phyloP scores from a whole-genome alignment of 2,113 vertebrate genomes.

The Heterotis niloticus region DNA sequence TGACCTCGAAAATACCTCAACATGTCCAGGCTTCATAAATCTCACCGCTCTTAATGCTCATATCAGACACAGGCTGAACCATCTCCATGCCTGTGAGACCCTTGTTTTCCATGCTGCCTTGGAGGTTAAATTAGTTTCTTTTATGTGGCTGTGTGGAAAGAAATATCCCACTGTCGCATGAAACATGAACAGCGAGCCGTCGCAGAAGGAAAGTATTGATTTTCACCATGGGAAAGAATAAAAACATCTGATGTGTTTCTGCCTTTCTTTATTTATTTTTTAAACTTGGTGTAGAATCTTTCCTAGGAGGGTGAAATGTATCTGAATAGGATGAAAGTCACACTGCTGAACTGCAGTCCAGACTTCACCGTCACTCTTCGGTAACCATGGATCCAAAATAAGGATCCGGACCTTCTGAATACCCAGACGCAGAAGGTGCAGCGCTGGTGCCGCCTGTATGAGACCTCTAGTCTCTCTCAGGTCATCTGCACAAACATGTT shows the following conservation, averaged over 20 bases:
- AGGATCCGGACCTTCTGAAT: too few relatives aligned
- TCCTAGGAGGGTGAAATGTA: neutral
- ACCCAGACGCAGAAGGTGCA: too few relatives aligned
- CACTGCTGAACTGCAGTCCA: neutral
- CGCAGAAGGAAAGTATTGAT: neutral
- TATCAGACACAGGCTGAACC: neutral
- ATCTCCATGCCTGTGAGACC: neutral
- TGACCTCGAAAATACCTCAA: too few relatives aligned
- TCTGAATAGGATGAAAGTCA: neutral
- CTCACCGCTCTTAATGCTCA: too few relatives aligned
- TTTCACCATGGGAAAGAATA: neutral
- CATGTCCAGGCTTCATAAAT: too few relatives aligned
- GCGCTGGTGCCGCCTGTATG: too few relatives aligned
- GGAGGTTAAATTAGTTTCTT: conserved; percentile 17
- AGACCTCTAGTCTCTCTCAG: too few relatives aligned
- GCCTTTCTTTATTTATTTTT: neutral
- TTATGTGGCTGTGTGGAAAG: neutral
- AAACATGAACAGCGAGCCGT: neutral
- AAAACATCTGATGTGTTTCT: neutral
- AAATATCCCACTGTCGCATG: neutral
- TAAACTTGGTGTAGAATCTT: neutral
- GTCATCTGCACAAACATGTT: too few relatives aligned
- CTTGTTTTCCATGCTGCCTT: neutral
- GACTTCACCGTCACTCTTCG: too few relatives aligned
- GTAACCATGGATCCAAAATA: too few relatives aligned